Base-by-base conservation (phyloP, 1,140 invertebrate species). In the Hermetia illucens region DNA sequence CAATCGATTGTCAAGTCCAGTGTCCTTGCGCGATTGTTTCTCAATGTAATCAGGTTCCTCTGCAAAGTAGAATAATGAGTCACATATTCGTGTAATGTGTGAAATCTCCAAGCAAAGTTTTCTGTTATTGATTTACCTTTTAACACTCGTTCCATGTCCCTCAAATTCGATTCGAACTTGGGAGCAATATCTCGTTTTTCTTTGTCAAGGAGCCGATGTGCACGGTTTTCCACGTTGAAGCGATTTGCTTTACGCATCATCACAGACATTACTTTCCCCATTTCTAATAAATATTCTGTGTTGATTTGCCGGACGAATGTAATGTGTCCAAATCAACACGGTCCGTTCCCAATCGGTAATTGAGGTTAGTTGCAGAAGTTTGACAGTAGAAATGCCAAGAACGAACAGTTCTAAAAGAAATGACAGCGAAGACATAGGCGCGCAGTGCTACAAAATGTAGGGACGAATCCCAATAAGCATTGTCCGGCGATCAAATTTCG, bases 151-250 rank as follows among this genome's bases (percentile, higher is more conserved):
- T 80, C 65, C 43, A 77, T 65, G 53, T 77, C 70, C 44, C 71
- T 62, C 29, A 70, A 27, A 33, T 69, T 70, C 2, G 65, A 61
- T 6, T 69, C 56, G 53, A 74, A 70, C 45, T 58, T 68, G 1
- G 81, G 80, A 17, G 82, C 79, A 21, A 69, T 59, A 18, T 47
- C 54, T 10, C 74, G 77, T 61, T 83, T 84, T 25, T 74, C 67
- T 53, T 69, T 68, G 22, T 60, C 57, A 44, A 85, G 70, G 13
- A 77, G 50, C 50, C 70, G 73, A 46, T 75, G 70, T 10, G 77
- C 78, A 42, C 81, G 68, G 51, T 72, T 75, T 51, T 79, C 79
- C 5, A 79, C 66, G 55, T 83, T 83, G 45, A 75, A 81, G 29
- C 65, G 65, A 46, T 65, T 64, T 3, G 70, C 37, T 18, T 70